Percentiles rank a stretch among this genome's conserved stretches.
phyloP scores from a whole-genome alignment of 2,113 vertebrate genomes.

The Mystacornis crossleyi region DNA sequence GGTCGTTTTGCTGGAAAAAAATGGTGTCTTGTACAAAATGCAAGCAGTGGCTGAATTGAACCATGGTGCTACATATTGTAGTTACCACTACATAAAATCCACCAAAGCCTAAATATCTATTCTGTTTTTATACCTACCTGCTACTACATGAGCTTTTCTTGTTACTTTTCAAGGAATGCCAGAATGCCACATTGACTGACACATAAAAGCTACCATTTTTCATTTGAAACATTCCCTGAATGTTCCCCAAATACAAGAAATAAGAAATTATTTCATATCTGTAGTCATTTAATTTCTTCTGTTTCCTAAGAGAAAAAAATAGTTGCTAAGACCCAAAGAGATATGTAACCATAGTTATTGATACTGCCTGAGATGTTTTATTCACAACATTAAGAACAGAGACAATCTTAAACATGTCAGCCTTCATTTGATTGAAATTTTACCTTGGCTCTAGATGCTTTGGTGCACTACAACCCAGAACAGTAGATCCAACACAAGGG shows the following conservation, averaged over 20 bases:
- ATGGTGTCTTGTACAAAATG: neutral
- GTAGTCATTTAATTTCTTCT: neutral
- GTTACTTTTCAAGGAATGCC: neutral
- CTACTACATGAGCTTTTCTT: neutral
- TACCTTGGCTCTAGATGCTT: neutral
- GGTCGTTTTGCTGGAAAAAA: neutral
- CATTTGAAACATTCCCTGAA: neutral
- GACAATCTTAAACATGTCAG: neutral
- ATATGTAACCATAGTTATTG: neutral
- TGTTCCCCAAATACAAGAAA: neutral
- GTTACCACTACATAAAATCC: neutral
- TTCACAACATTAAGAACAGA: neutral
- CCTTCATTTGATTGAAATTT: neutral
- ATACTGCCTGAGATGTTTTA: neutral
- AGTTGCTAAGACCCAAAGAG: neutral
- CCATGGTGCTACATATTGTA: fast-evolving
- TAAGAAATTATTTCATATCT: neutral
- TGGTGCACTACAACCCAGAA: neutral
- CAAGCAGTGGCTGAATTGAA: neutral
- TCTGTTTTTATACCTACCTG: neutral
- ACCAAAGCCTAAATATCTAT: neutral
- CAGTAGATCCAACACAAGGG: neutral
- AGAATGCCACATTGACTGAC: fast-evolving
- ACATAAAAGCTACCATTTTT: neutral
- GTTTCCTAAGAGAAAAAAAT: neutral